Evolutionary conservation across 2,888 invertebrate genomes (phyloP).

Genomic region (Leistus spinibarbis): DNA sequence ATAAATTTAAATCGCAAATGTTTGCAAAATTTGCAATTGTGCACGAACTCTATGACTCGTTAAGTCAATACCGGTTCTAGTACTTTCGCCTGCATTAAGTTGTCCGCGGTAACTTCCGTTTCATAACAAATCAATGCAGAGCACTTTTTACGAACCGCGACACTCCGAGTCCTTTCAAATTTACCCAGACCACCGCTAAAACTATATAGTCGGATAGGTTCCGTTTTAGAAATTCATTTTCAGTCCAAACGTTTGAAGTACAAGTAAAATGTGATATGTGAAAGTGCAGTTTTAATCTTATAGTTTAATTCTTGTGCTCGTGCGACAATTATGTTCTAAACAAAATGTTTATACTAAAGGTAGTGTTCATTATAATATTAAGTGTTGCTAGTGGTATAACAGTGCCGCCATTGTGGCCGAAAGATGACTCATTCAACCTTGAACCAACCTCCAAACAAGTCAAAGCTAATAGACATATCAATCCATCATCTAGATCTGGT

Average conservation of each 20-base stretch:
- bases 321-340: neutral
- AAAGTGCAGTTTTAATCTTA: constrained; percentile 9
- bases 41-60: neutral
- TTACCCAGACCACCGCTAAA: constrained; percentile 16
- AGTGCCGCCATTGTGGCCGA: constrained; percentile 26
- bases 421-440: neutral
- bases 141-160: neutral
- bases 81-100: neutral
- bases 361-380: neutral
- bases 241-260: constrained; percentile 2
- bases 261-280: constrained; percentile 30
- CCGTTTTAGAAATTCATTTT: constrained; percentile 34
- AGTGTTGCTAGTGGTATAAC: constrained; percentile 16
- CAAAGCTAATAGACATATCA: neutral
- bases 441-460: no score
- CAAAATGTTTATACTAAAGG: neutral
- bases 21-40: neutral
- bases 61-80: neutral
- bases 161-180: neutral
- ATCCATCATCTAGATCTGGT: no score
- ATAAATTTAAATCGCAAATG: neutral
- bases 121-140: neutral
- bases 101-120: neutral
- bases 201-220: neutral
- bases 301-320: neutral